phyloP scores from a whole-genome alignment of 2,113 vertebrate genomes.

The Chionomys nivalis region DNA sequence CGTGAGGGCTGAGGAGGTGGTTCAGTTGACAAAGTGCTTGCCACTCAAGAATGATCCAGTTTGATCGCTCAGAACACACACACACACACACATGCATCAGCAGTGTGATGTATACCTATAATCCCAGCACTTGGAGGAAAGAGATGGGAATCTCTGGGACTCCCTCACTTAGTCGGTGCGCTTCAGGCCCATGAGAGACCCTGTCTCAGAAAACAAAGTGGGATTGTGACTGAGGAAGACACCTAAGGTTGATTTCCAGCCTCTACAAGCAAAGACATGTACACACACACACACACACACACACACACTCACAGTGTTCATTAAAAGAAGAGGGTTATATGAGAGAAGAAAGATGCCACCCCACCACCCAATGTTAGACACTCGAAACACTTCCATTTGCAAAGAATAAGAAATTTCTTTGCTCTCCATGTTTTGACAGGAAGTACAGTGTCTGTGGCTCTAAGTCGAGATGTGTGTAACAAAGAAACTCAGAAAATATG shows the following conservation, averaged over 20 bases:
- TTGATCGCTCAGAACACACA: background rate
- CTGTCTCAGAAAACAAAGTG: background rate
- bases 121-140: background rate
- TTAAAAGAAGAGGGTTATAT: background rate
- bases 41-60: background rate
- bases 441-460: background rate
- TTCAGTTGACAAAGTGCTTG: background rate
- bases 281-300: background rate
- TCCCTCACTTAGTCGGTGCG: background rate
- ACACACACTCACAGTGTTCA: background rate
- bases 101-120: background rate
- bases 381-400: background rate
- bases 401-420: background rate
- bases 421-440: background rate
- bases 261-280: background rate
- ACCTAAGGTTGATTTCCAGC: background rate
- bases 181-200: background rate
- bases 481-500: constrained; percentile 54
- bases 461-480: background rate
- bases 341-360: background rate
- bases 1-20: too few relatives aligned
- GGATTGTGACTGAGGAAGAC: background rate
- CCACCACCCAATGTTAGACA: background rate
- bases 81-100: background rate
- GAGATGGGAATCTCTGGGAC: background rate